Conservation (phyloP, 2,797 vertebrate genomes). For the Pogoniulus pusillus region DNA sequence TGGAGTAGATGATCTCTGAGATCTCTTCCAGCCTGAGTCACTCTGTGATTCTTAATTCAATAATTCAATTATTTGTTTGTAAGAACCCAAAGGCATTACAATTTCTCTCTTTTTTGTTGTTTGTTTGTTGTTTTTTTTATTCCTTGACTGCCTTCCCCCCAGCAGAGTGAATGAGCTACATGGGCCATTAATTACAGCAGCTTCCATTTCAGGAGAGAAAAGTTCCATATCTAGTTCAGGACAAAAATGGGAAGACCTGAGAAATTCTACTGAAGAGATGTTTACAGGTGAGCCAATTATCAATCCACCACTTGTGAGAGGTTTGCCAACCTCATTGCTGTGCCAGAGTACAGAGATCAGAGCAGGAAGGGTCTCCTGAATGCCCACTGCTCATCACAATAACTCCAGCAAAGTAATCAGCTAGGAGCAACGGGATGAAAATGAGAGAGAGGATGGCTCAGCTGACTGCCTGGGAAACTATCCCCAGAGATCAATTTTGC, state of each 20-base stretch:
- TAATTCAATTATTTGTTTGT: too few species aligned
- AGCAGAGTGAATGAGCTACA: neutral
- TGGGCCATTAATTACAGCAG: slow-evolving; percentile 44
- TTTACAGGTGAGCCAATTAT: slow-evolving; percentile 60
- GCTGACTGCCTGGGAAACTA: neutral
- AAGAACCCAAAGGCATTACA: neutral
- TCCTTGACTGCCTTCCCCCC: neutral
- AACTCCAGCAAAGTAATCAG: slow-evolving; percentile 19
- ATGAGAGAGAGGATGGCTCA: neutral
- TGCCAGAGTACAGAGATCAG: neutral
- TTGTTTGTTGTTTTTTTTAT: neutral
- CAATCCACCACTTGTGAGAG: slow-evolving; percentile 43
- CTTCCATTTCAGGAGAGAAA: slow-evolving; percentile 44
- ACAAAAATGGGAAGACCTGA: slow-evolving; percentile 13
- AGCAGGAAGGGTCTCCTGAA: neutral
- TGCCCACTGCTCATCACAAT: neutral
- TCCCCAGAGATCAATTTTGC: neutral
- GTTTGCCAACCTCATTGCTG: neutral
- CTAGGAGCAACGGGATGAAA: slow-evolving; percentile 14
- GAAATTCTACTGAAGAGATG: slow-evolving; percentile 44
- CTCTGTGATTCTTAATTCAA: too few species aligned
- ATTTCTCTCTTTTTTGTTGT: neutral
- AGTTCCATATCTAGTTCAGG: neutral
- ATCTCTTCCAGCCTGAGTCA: too few species aligned
- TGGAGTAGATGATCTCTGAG: too few species aligned